Base-by-base conservation (phyloP, 1,140 invertebrate genomes). In the Drosophila biarmipes region DNA sequence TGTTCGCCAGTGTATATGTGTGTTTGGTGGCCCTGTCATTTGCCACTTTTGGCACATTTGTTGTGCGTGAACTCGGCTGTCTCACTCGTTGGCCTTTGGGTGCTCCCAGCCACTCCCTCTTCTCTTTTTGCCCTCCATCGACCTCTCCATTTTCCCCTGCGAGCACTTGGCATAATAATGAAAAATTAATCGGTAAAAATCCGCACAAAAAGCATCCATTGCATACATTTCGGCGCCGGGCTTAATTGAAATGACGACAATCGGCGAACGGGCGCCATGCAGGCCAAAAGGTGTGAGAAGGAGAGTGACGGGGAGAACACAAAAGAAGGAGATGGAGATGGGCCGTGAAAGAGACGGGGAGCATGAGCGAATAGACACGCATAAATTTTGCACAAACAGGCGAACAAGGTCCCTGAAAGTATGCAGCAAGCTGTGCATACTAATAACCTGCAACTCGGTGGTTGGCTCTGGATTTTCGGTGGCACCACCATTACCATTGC, bases 171-270 rank as follows among this genome's bases (percentile, higher is more conserved):
- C 73, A 82, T 74, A 81, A 80, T 76, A 82, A 82, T 82, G 69
- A 67, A 82, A 79, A 76, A 84, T 79, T 84, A 84, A 84, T 84
- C 64, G 71, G 51, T 56, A 56, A 57, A 67, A 77, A 79, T 79
- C 69, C 76, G 52, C 51, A 69, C 42, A 52, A 45, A 59, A 63
- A 78, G 59, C 35, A 46, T 40, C 29, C 67, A 61, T 76, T 72
- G 75, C 80, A 75, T 72, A 63, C 80, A 79, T 68, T 84, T 84
- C 54, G 81, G 67, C 67, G 81, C 73, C 81, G 55, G 51, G 73
- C 75, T 87, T 78, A 74, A 87, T 87, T 85, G 81, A 86, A 85
- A 85, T 24, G 73, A 48, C 58, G 71, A 75, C 69, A 84, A 67
- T 67, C 63, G 63, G 48, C 29, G 27, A 40, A 40, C 45, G 38